Evolutionary conservation across 2,113 vertebrate species (phyloP).

Genomic region (Callithrix jacchus): DNA sequence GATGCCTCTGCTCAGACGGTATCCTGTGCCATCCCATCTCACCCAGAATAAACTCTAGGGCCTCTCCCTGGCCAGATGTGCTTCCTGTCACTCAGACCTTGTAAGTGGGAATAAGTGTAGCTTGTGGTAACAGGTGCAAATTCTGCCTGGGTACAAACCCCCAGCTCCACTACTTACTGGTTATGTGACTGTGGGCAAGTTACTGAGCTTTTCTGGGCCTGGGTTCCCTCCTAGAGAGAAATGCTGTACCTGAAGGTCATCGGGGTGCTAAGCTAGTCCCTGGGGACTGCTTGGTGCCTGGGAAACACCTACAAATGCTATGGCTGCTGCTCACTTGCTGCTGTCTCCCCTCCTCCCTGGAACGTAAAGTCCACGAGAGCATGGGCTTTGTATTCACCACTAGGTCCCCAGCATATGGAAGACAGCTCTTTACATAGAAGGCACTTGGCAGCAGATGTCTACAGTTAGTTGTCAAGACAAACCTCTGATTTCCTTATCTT

Average conservation of each 20-base stretch:
- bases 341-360: background rate
- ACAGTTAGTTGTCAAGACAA: background rate
- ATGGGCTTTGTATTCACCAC: rapidly evolving
- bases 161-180: background rate
- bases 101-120: rapidly evolving
- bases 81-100: rapidly evolving
- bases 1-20: too few species aligned
- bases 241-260: background rate
- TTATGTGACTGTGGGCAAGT: rapidly evolving
- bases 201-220: background rate
- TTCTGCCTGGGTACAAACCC: rapidly evolving
- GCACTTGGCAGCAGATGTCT: rapidly evolving
- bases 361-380: rapidly evolving
- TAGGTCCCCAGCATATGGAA: rapidly evolving
- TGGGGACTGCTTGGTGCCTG: background rate
- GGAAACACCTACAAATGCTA: rapidly evolving
- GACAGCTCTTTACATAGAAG: rapidly evolving
- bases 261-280: background rate
- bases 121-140: rapidly evolving
- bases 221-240: background rate
- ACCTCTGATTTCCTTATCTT: slow-evolving; percentile 61
- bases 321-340: rapidly evolving
- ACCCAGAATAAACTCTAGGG: background rate
- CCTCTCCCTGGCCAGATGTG: background rate
- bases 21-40: background rate